Base-by-base conservation (phyloP, 2,797 vertebrate genomes). In the Sus cebifrons region DNA sequence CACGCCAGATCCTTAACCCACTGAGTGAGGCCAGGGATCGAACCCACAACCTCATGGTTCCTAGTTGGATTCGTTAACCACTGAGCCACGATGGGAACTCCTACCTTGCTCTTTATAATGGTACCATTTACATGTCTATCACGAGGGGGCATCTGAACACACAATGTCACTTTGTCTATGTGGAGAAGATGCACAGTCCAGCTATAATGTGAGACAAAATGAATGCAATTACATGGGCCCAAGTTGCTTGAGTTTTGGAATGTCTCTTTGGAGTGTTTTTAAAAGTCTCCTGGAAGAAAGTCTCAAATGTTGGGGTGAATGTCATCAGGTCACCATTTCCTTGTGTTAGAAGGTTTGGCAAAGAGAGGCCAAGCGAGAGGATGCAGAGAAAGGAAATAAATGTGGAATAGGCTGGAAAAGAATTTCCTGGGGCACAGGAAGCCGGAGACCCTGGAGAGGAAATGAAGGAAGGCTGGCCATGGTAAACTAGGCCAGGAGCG, bases 321-420 rank as follows among this genome's bases (percentile, higher is more conserved):
- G 70, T 29, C 64, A 82, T 71, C 86, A 60, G 91, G 89, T 71
- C 89, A 78, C 58, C 44, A 10, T 86, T 95, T 97, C 84, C 94
- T 91, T 91, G 20, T 27, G 52, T 77, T 36, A 75, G 79, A 87
- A 60, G 25, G 20, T 92, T 89, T 91, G 79, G 86, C 87, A 60
- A 58, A 89, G 52, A 75, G 40, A 88, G 27, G 70, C 44, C 84
- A 89, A 93, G 86, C 18, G 67, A 82, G 89, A 82, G 81, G 86
- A 58, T 89, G 49, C 49, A 49, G 77, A 81, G 75, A 93, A 95
- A 97, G 95, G 97, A 97, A 97, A 85, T 89, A 94, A 91, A 95
- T 27, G 56, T 93, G 84, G 62, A 93, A 21, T 4, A 25, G 29
- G 60, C 87, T 86, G 96, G 88, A 95, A 97, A 95, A 88, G 56